Base-by-base conservation (phyloP, 2,797 vertebrate genomes). In the Pelochelys cantorii region DNA sequence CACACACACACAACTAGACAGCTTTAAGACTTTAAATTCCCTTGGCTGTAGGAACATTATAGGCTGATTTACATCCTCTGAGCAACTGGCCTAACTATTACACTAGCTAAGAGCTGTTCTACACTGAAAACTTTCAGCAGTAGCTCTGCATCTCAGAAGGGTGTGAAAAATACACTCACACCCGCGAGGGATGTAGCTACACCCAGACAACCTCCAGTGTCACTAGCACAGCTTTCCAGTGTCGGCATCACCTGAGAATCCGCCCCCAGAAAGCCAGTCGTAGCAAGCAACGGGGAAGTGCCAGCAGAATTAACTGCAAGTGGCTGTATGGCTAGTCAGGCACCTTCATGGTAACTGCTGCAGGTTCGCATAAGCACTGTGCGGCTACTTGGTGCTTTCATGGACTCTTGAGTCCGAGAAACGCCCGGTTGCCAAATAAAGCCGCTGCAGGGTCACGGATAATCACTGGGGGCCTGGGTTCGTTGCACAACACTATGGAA, bases 401-500 rank as follows among this genome's bases (percentile, higher is more conserved):
- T 54, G 57, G 79, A 82, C 31, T 34, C n/a, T 93, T 82, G 86
- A 85, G 57, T 2, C 1, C 77, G 53, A 86, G 56, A 56, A 53
- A 0, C 6, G 27, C 48, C 37, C 12, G 5, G 31, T 87, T 53
- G 22, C 4, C 79, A 11, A 6, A 42, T 56, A 60, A 12, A 62
- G 75, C 77, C 22, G 78, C 11, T 5, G 31, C 31, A 79, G 83
- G 42, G 22, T 29, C 20, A 25, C 4, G 15, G 55, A 34, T 86
- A 37, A 83, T 83, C 20, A 65, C 52, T 3, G 0, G 14, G 27
- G 29, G 80, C 53, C 89, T 59, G 86, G 59, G 27, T 37, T 56
- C 34, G 83, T 55, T 93, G 90, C 91, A 81, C 84, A 95, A 87
- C 17, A 83, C 85, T 94, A 88, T 84, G 95, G 96, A 96, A 88